phyloP scores from a whole-genome alignment of 2,797 vertebrate species.

The Dendrocincla tyrannina region DNA sequence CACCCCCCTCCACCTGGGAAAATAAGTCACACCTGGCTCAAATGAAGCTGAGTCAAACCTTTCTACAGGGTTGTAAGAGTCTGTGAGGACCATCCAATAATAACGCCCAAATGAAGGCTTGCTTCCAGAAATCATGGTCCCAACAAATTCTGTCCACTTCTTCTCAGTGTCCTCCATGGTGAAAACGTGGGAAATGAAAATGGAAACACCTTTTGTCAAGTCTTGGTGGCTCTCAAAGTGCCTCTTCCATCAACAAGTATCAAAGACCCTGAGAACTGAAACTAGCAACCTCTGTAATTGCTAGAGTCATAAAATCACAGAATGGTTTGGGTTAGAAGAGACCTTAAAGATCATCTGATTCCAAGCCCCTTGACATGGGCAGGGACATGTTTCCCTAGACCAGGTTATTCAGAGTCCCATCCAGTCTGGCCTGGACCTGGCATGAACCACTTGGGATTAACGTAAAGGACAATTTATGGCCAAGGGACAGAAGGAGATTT shows the following conservation, averaged over 20 bases:
- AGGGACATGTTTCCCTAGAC: background rate
- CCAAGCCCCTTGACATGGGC: background rate
- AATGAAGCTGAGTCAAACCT: background rate
- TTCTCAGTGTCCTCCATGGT: background rate
- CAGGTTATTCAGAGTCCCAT: background rate
- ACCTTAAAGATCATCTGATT: background rate
- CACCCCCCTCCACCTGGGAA: background rate
- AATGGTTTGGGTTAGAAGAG: background rate
- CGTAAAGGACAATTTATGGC: background rate
- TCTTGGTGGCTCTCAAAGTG: background rate
- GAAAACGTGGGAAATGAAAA: background rate
- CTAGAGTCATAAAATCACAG: background rate
- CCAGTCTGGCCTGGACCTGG: background rate
- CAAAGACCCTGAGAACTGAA: background rate
- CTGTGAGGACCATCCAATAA: background rate
- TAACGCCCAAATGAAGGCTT: background rate
- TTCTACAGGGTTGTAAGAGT: background rate
- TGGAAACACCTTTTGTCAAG: background rate
- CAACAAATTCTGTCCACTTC: background rate
- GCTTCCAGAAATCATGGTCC: background rate
- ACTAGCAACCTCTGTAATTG: background rate
- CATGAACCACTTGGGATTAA: background rate
- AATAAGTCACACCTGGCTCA: background rate
- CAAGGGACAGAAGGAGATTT: background rate
- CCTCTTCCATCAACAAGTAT: background rate